A percentile compares a stretch with the other conserved stretches of the same genome.
Conservation (phyloP, 2,113 vertebrate species). For the Anhinga anhinga region DNA sequence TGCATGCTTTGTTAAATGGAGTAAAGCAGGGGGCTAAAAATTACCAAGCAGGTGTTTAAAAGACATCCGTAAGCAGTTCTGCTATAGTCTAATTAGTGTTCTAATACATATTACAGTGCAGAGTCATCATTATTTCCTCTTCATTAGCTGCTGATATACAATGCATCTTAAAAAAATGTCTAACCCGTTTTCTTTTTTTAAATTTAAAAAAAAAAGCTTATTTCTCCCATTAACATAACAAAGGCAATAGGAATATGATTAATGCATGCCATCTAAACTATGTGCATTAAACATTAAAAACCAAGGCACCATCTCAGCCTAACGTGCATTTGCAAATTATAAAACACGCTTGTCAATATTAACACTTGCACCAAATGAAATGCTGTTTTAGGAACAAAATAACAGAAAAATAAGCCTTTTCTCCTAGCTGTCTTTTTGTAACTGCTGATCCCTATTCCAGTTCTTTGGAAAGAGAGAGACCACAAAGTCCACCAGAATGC, state of each 20-base stretch:
- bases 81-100: constrained; percentile 65
- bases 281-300: constrained; percentile 29
- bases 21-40: constrained; percentile 46
- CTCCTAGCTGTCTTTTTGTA: not conserved
- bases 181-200: not conserved
- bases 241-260: constrained; percentile 35
- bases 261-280: constrained; percentile 33
- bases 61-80: constrained; percentile 69
- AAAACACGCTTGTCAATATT: not conserved
- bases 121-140: constrained; percentile 74
- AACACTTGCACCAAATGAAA: not conserved
- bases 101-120: constrained; percentile 59
- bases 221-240: constrained; percentile 12
- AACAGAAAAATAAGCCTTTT: not conserved
- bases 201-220: not conserved
- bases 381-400: not conserved
- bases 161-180: not conserved
- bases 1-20: constrained; percentile 17
- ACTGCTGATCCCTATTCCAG: not conserved
- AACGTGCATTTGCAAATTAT: not conserved
- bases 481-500: not conserved
- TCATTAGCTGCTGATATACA: constrained; percentile 70
- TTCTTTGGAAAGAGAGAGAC: not conserved
- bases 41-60: constrained; percentile 73
- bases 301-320: not conserved